phyloP scores from a whole-genome alignment of 2,113 vertebrate genomes.

The Chelonoidis abingdonii region DNA sequence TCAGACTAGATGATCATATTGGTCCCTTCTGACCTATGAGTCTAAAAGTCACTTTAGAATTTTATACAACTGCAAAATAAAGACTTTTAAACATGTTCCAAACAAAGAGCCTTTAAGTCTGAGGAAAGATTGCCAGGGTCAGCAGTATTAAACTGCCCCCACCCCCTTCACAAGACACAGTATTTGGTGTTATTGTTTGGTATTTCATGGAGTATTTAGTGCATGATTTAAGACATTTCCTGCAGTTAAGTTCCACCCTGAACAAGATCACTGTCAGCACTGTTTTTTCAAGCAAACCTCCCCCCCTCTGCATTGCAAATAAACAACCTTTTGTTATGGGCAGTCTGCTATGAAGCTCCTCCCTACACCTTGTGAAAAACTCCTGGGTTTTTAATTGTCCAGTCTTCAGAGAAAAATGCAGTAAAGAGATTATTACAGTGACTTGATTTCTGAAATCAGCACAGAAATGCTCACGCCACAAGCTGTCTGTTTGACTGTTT shows the following conservation, averaged over 20 bases:
- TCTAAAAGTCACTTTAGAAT: neutral
- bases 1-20: too few relatives aligned
- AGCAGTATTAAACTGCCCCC: conserved; percentile 8
- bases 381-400: conserved; percentile 24
- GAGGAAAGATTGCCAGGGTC: neutral
- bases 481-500: conserved; percentile 15
- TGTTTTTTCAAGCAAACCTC: neutral
- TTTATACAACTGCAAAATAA: neutral
- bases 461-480: conserved; percentile 26
- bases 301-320: neutral
- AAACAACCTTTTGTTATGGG: conserved; percentile 59
- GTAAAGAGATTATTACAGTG: neutral
- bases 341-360: neutral
- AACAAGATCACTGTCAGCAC: conserved; percentile 16
- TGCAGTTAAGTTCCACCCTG: conserved; percentile 64
- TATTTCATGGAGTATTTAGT: conserved; percentile 23
- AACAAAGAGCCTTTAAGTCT: neutral
- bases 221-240: conserved; percentile 70
- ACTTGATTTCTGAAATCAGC: neutral
- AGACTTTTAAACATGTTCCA: neutral
- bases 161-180: neutral
- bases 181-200: conserved; percentile 19
- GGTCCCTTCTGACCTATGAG: too few relatives aligned
- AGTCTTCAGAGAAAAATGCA: conserved; percentile 25
- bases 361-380: neutral